These are phyloP conservation scores for Rhizomys pruinosus DNA, from an alignment of 2,113 vertebrate genomes.

Conservation along the genomic window DNA sequence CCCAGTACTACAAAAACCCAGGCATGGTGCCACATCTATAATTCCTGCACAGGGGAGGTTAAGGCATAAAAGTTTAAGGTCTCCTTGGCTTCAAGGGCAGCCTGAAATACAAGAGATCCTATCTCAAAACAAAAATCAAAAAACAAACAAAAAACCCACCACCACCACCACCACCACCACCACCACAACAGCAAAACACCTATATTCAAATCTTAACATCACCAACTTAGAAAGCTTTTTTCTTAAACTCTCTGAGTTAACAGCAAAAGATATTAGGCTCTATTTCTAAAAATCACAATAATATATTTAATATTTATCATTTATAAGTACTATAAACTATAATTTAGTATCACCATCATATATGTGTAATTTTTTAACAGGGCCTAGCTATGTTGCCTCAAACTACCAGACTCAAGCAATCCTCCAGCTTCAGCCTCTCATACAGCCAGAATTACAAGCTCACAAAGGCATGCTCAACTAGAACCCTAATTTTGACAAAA, in stretches of 20 bases:
- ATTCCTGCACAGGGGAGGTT: neutral
- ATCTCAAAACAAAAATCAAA: neutral
- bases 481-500: neutral
- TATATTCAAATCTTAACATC: neutral
- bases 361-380: neutral
- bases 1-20: neutral
- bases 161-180: too few species aligned
- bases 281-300: constrained; percentile 14
- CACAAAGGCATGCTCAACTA: neutral
- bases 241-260: neutral
- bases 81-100: neutral
- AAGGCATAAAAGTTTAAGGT: neutral
- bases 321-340: neutral
- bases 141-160: neutral
- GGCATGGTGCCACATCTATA: neutral
- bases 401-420: neutral
- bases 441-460: neutral
- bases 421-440: neutral
- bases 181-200: too few species aligned
- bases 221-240: neutral
- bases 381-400: neutral
- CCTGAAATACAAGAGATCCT: neutral
- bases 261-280: neutral
- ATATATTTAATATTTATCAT: neutral
- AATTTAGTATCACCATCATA: neutral